Conservation (phyloP, 1,140 invertebrate genomes). For the Cydia amplana region DNA sequence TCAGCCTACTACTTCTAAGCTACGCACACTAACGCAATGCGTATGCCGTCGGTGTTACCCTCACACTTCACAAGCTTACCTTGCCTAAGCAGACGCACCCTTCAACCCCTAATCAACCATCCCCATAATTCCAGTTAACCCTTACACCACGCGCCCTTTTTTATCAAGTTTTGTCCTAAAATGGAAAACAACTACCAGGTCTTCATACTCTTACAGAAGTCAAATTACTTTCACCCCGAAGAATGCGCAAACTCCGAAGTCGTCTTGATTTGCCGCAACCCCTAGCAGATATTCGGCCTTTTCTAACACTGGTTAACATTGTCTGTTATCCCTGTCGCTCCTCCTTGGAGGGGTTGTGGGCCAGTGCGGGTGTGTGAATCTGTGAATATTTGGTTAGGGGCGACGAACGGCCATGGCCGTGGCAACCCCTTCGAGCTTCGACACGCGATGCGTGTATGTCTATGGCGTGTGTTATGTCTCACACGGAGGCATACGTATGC, state of each 20-base stretch:
- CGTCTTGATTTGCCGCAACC: slow-evolving; percentile 57
- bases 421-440: slow-evolving; percentile 70
- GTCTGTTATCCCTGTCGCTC: slow-evolving; percentile 55
- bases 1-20: slow-evolving; percentile 33
- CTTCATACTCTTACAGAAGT: slow-evolving; percentile 56
- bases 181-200: slow-evolving; percentile 78
- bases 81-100: slow-evolving; percentile 49
- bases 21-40: slow-evolving; percentile 36
- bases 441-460: slow-evolving; percentile 63
- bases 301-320: slow-evolving; percentile 57
- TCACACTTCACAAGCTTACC: slow-evolving; percentile 3
- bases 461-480: slow-evolving; percentile 63
- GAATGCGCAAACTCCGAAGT: slow-evolving; percentile 74
- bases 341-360: slow-evolving; percentile 58
- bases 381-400: slow-evolving; percentile 63
- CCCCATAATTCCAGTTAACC: slow-evolving; percentile 39
- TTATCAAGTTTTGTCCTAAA: slow-evolving; percentile 79
- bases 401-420: slow-evolving; percentile 40
- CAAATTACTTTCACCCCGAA: slow-evolving; percentile 64
- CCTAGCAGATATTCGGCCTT: slow-evolving; percentile 60
- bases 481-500: slow-evolving; percentile 65
- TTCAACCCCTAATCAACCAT: slow-evolving; percentile 49
- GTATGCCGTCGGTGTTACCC: slow-evolving; percentile 10
- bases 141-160: slow-evolving; percentile 64
- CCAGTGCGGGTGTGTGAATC: slow-evolving; percentile 55